Conservation (phyloP, 2,888 invertebrate genomes). For the Mythimna albipuncta region DNA sequence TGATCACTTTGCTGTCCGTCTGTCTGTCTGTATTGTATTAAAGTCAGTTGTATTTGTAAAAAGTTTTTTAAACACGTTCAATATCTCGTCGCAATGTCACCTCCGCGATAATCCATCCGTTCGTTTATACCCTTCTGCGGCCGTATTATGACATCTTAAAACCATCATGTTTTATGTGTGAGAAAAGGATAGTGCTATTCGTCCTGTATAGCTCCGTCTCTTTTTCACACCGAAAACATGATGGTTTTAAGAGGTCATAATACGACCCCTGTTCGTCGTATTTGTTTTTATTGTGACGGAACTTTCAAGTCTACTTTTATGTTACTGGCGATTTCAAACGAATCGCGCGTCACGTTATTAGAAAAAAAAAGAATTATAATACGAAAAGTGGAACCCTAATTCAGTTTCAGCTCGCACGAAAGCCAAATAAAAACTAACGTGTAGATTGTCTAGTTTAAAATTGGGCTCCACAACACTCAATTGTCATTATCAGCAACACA, state of each 20-base stretch:
- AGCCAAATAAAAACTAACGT: not conserved
- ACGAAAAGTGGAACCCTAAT: not conserved
- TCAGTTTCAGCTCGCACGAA: not conserved
- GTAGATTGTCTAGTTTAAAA: conserved; percentile 4
- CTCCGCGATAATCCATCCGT: no score
- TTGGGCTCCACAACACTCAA: not conserved
- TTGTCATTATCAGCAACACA: not conserved
- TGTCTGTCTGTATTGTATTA: no score
- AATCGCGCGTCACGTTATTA: not conserved
- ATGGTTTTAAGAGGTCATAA: no score
- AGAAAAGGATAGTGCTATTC: no score
- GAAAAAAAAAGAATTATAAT: conserved; percentile 4
- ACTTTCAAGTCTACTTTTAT: not conserved
- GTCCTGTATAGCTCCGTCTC: no score
- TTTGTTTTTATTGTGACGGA: not conserved
- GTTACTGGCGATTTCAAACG: not conserved
- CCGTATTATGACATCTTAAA: no score
- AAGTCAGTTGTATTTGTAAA: no score
- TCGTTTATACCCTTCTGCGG: no score
- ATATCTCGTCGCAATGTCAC: not conserved
- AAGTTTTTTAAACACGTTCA: not conserved
- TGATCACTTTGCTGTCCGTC: no score
- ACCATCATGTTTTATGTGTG: no score
- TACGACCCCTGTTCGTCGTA: no score
- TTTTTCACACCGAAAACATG: no score